Conservation (phyloP, 64 coral and sea anemone genomes). For the Dendrophyllia cribrosa region DNA sequence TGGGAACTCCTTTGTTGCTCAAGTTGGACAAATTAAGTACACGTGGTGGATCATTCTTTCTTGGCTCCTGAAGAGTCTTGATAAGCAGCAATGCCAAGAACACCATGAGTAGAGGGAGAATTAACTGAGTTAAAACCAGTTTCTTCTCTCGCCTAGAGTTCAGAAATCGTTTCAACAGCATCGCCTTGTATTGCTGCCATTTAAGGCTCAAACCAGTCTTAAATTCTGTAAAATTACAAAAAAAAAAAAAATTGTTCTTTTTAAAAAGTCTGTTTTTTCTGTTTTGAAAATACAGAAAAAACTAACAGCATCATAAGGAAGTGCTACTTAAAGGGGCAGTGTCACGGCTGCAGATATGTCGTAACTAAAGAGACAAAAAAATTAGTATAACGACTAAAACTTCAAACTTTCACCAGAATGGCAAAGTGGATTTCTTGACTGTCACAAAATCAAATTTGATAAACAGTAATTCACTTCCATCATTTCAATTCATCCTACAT, state of each 20-base stretch:
- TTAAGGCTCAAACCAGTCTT: constrained; percentile 62
- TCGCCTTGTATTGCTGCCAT: constrained; percentile 95
- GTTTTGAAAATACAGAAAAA: background rate
- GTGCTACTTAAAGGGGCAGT: too few species aligned
- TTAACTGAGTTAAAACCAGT: constrained; percentile 75
- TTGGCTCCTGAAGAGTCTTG: constrained; percentile 43
- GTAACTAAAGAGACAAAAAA: too few species aligned
- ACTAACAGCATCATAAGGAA: too few species aligned
- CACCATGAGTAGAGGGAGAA: constrained; percentile 80
- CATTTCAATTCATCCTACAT: too few species aligned
- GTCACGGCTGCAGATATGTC: too few species aligned
- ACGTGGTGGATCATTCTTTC: constrained; percentile 60
- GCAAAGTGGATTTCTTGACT: too few species aligned
- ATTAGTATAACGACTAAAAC: too few species aligned
- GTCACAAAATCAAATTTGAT: too few species aligned
- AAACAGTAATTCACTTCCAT: too few species aligned
- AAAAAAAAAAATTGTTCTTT: background rate
- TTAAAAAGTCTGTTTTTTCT: background rate
- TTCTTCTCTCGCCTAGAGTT: constrained; percentile 92
- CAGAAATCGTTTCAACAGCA: constrained; percentile 84
- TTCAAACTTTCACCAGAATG: too few species aligned
- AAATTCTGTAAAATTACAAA: constrained; percentile 35
- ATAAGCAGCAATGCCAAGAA: constrained; percentile 69
- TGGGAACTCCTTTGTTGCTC: constrained; percentile 42
- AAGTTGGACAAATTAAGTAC: constrained; percentile 71